A percentile compares a stretch with the other conserved stretches of the same genome.
phyloP scores from a whole-genome alignment of 1,140 invertebrate genomes.

The Cyclargus thomasi region DNA sequence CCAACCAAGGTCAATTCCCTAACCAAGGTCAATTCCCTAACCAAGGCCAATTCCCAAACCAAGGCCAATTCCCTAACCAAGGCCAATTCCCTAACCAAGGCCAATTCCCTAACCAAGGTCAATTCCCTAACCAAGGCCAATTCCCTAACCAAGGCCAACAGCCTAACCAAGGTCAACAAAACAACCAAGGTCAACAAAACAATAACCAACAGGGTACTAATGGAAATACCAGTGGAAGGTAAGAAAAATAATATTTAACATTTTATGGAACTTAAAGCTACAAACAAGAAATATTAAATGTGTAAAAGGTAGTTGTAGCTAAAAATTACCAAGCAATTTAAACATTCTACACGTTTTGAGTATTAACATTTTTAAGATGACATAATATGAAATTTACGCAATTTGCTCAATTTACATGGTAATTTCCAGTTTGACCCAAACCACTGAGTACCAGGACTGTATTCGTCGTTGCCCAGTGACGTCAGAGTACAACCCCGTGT shows the following conservation, averaged over 20 bases:
- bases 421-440: slow-evolving; percentile 27
- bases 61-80: slow-evolving; percentile 23
- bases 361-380: no score
- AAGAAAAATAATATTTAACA: neutral
- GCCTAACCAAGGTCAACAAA: slow-evolving; percentile 27
- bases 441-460: slow-evolving; percentile 40
- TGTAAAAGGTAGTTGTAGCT: no score
- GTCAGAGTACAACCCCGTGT: slow-evolving; percentile 82
- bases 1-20: slow-evolving; percentile 26
- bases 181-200: slow-evolving; percentile 20
- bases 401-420: no score
- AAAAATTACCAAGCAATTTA: no score
- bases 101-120: slow-evolving; percentile 29
- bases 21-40: slow-evolving; percentile 19
- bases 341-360: no score
- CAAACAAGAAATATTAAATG: no score
- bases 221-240: neutral
- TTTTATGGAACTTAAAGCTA: neutral
- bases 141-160: slow-evolving; percentile 25
- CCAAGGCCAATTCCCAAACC: slow-evolving; percentile 16
- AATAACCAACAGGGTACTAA: neutral
- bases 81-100: slow-evolving; percentile 24
- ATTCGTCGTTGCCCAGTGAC: slow-evolving; percentile 74
- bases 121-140: slow-evolving; percentile 27
- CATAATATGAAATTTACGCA: no score